Base-by-base conservation (phyloP, 2,888 invertebrate genomes). In the Schrankia costaestrigalis region DNA sequence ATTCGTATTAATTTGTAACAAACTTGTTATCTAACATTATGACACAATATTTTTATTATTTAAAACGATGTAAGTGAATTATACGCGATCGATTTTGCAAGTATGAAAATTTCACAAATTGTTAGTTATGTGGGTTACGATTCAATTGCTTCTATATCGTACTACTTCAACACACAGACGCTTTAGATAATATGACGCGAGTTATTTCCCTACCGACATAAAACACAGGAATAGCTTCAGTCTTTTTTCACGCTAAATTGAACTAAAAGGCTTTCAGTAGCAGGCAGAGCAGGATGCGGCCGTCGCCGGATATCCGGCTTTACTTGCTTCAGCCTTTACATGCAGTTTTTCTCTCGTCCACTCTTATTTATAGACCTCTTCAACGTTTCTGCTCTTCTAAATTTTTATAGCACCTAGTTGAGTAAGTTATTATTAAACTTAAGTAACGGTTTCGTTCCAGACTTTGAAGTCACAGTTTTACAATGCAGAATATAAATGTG, bases 241-340 rank as follows among this genome's bases (percentile, higher is more conserved):
- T 70, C 72, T 71, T 77, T 79, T 65, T 84, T 82, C 74, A 79
- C 80, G 79, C 64, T 76, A 75, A 83, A 82, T 82, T 84, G 78
- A 84, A 79, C 83, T 82, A 84, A 84, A 81, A 82, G 80, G 81
- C 80, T 81, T 81, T 81, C 75, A 74, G 67, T 52, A 64, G 59
- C 75, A 78, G 75, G 71, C 70, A 69, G 72, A 59, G 55, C 61
- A 73, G 82, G 81, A 81, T 77, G 78, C 68, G 75, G 74, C 74
- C 64, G 69, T 57, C 67, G 64, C 70, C 74, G 75, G 75, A 77
- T 63, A 57, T 79, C 80, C 79, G 72, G 67, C 63, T 70, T 71
- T 69, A 71, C 71, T 63, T 66, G 63, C 64, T 61, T 64, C 56
- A 68, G 64, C 62, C 67, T 73, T 72, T 71, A 69, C 69, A 74